phyloP scores from a whole-genome alignment of 1,140 invertebrate genomes.

The Drosophila dunni region DNA sequence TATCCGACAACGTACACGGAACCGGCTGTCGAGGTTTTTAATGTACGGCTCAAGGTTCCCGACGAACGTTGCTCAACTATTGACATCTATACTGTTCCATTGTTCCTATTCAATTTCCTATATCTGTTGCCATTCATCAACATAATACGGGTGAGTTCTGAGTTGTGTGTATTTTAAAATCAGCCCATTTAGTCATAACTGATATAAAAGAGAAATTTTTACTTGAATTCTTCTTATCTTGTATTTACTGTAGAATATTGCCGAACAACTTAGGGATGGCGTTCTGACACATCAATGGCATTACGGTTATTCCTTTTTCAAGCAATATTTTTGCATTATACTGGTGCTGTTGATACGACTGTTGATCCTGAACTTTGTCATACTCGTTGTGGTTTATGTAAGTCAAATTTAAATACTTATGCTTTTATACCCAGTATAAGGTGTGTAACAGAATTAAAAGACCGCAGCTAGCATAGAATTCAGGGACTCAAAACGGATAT shows the following conservation, averaged over 20 bases:
- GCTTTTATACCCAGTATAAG: neutral
- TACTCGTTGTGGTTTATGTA: constrained; percentile 38
- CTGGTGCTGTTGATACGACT: constrained; percentile 57
- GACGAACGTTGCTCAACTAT: constrained; percentile 46
- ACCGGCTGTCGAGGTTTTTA: constrained; percentile 48
- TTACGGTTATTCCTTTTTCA: constrained; percentile 58
- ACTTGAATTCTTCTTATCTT: neutral
- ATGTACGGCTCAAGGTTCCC: constrained; percentile 30
- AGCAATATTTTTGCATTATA: constrained; percentile 56
- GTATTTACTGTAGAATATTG: constrained; percentile 51
- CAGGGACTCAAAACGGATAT: no score
- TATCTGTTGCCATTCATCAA: constrained; percentile 67
- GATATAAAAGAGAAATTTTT: neutral
- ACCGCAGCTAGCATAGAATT: no score
- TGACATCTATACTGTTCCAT: constrained; percentile 40
- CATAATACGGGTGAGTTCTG: constrained; percentile 57
- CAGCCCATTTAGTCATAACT: neutral
- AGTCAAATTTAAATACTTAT: constrained; percentile 16
- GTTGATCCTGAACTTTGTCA: constrained; percentile 27
- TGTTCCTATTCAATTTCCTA: constrained; percentile 66
- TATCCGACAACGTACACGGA: constrained; percentile 1
- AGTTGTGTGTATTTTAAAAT: no score
- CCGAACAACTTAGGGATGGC: constrained; percentile 60
- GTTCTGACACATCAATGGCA: constrained; percentile 75
- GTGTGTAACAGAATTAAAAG: no score